These are phyloP conservation scores for Blastomussa wellsi DNA, from an alignment of 92 coral and sea anemone genomes.

Conservation along the genomic window DNA sequence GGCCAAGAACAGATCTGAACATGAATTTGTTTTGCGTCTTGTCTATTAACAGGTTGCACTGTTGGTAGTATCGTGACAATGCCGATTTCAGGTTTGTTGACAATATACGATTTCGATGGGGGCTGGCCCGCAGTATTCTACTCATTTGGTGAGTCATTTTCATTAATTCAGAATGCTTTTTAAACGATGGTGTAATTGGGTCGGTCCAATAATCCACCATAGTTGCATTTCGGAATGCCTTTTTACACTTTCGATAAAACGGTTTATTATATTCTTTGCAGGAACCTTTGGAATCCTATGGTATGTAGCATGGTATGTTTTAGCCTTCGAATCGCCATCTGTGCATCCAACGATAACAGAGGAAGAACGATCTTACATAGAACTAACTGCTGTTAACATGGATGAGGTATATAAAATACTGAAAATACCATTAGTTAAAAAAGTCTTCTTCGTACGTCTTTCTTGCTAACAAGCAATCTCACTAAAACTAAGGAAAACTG, in stretches of 20 bases:
- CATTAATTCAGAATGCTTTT: no score
- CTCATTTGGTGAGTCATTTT: conserved; percentile 53
- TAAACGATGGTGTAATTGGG: neutral
- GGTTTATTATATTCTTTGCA: neutral
- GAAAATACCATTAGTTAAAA: no score
- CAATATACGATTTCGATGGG: conserved; percentile 60
- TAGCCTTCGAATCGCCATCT: conserved; percentile 85
- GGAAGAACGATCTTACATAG: conserved; percentile 73
- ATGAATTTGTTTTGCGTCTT: neutral
- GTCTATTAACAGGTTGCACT: conserved; percentile 59
- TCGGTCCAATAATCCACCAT: neutral
- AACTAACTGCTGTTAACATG: conserved; percentile 64
- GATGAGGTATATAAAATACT: conserved; percentile 54
- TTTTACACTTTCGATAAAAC: no score
- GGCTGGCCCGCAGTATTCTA: conserved; percentile 76
- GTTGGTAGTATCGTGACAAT: conserved; percentile 70
- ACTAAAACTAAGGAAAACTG: no score
- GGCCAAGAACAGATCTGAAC: neutral
- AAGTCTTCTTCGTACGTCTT: no score
- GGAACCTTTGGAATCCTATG: conserved; percentile 87
- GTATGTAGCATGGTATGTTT: conserved; percentile 79
- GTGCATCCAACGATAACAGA: conserved; percentile 83
- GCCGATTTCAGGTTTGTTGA: conserved; percentile 70
- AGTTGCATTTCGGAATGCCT: no score
- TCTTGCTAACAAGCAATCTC: no score